Base-by-base conservation (phyloP, 2,888 invertebrate species). In the Scaptomyza reducta region DNA sequence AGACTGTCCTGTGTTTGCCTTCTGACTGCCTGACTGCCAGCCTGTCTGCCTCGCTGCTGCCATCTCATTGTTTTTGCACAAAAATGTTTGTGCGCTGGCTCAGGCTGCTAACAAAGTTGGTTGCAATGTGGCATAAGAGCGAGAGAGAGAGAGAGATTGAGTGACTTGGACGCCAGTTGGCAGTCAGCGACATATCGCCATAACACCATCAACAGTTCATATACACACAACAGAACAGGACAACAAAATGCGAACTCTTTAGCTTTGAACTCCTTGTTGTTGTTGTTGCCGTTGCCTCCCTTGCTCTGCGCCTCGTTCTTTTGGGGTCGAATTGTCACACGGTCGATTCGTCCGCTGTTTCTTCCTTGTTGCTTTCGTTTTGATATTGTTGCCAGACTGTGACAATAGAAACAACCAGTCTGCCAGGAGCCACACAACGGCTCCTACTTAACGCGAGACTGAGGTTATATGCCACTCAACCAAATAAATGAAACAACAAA, bases 381-480 rank as follows among this genome's bases (percentile, higher is more conserved):
- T 68, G 79, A 87, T 73, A 88, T 83, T 83, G 83, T 88, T 88
- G 62, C 88, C 40, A 79, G 77, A 72, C 74, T 83, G 74, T 83
- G 88, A 83, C 83, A 83, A 88, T 83, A 88, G 88, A 68, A 79
- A 44, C 71, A 61, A 67, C 65, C 66, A 57, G 62, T 54, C 46
- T 54, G 27, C 16, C 18, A 45, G 58, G 56, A 35, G 45, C 55
- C 22, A 10, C 38, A 50, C 41, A 41, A 29, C 50, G 54, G 62
- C 80, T 83, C 65, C 79, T 86, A 80, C 87, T 87, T 87, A 74
- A 62, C 61, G 71, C 65, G 62, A 56, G 72, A 60, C 87, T 87
- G 87, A 82, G 87, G 86, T 87, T 82, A 78, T 82, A 78, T 88
- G 83, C 84, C 82, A 83, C 88, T 88, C 82, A 83, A 88, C 88